These are phyloP conservation scores for Escarpia spicata DNA, from an alignment of 2,888 invertebrate genomes.

Conservation along the genomic window DNA sequence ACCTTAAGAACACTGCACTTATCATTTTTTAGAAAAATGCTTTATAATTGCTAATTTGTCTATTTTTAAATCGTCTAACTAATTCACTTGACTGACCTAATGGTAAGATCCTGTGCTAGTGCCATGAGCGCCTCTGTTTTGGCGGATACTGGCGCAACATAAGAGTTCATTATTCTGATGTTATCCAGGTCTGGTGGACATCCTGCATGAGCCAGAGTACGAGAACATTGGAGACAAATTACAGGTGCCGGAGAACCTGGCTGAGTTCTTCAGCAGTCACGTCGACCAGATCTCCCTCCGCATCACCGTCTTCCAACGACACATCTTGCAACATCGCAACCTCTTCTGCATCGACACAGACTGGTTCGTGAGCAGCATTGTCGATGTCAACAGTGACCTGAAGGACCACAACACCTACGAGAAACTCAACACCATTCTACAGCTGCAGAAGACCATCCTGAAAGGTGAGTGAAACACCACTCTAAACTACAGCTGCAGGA, in stretches of 20 bases:
- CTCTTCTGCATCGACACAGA: constrained; percentile 58
- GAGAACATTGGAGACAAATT: constrained; percentile 47
- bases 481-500: constrained; percentile 48
- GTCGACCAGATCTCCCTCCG: constrained; percentile 54
- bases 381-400: constrained; percentile 55
- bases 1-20: too few relatives aligned
- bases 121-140: too few relatives aligned
- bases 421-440: constrained; percentile 60
- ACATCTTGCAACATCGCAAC: constrained; percentile 53
- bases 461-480: constrained; percentile 30
- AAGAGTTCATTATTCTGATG: background rate
- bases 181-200: constrained; percentile 58
- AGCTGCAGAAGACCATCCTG: constrained; percentile 60
- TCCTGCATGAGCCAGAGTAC: constrained; percentile 61
- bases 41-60: too few relatives aligned
- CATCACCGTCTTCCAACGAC: constrained; percentile 57
- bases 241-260: constrained; percentile 39
- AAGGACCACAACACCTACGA: constrained; percentile 58
- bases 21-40: too few relatives aligned
- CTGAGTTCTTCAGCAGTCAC: constrained; percentile 61
- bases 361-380: constrained; percentile 55
- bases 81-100: too few relatives aligned
- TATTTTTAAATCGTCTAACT: too few relatives aligned
- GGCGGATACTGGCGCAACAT: background rate
- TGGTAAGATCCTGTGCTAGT: too few relatives aligned